Percentiles rank a stretch among this genome's conserved stretches.
Evolutionary conservation across 64 coral and sea anemone species (phyloP).

Genomic region (Hydrozoanthus tunicans): DNA sequence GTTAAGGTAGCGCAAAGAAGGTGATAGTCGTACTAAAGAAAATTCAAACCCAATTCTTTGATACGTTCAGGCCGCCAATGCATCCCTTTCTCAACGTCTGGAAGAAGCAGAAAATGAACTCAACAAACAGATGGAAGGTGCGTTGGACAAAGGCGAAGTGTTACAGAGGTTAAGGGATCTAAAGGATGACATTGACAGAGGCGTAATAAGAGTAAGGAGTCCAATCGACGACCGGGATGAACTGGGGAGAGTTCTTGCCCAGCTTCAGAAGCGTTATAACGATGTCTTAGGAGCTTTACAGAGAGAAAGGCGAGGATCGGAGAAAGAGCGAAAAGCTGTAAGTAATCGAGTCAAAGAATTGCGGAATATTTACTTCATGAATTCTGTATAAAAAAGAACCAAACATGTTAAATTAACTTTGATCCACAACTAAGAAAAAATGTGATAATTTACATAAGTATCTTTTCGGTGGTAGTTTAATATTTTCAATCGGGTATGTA

Average conservation of each 20-base stretch:
- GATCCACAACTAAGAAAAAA: too few relatives aligned
- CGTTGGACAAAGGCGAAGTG: constrained; percentile 75
- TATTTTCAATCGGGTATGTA: too few relatives aligned
- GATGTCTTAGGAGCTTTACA: constrained; percentile 67
- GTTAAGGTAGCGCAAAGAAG: too few relatives aligned
- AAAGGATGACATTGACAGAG: constrained; percentile 67
- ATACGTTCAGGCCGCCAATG: constrained; percentile 53
- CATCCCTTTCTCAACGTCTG: constrained; percentile 53
- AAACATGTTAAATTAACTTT: background rate
- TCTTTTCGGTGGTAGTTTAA: too few relatives aligned
- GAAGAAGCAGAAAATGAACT: constrained; percentile 74
- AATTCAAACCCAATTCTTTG: too few relatives aligned
- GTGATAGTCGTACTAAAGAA: too few relatives aligned
- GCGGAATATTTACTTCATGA: too few relatives aligned
- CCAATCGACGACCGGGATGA: constrained; percentile 67
- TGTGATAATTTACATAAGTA: too few relatives aligned
- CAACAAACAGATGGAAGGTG: constrained; percentile 33
- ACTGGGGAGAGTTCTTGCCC: constrained; percentile 64
- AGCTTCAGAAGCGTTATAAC: constrained; percentile 76
- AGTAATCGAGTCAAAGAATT: background rate
- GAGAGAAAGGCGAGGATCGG: constrained; percentile 53
- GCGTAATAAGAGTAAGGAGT: constrained; percentile 30
- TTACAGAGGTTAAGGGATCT: constrained; percentile 68
- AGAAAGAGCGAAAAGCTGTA: constrained; percentile 54
- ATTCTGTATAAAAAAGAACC: too few relatives aligned